These are phyloP conservation scores for Melospiza melodia DNA, from an alignment of 2,113 vertebrate genomes.

Conservation along the genomic window DNA sequence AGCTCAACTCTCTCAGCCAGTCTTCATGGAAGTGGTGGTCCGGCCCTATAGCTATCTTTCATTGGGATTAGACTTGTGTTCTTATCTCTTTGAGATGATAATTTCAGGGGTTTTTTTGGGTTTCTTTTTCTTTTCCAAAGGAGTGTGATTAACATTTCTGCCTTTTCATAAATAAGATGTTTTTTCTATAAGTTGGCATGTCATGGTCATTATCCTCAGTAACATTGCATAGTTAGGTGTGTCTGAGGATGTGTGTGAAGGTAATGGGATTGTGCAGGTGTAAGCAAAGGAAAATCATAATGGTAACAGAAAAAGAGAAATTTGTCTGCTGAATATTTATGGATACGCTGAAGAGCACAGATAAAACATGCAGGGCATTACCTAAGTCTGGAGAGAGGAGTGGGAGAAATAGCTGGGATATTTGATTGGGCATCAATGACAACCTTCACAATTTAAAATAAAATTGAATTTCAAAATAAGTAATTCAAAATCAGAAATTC, in stretches of 20 bases:
- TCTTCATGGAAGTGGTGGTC: background rate
- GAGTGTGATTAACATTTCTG: background rate
- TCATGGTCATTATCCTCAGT: background rate
- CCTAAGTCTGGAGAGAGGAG: background rate
- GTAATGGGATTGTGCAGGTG: background rate
- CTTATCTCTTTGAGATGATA: background rate
- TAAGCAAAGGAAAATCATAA: background rate
- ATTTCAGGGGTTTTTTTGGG: background rate
- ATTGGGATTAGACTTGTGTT: background rate
- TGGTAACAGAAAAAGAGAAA: background rate
- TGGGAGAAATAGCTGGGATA: background rate
- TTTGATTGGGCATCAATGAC: background rate
- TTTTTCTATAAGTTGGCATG: background rate
- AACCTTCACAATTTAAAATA: background rate
- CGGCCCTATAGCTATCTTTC: background rate
- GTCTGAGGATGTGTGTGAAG: background rate
- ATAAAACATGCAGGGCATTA: background rate
- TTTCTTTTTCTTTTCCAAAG: background rate
- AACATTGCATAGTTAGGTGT: background rate
- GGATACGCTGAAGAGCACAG: background rate
- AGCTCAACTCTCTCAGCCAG: background rate
- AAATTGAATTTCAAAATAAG: background rate
- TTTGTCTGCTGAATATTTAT: background rate
- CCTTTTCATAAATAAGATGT: background rate
- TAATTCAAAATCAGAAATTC: background rate